Evolutionary conservation across 2,888 invertebrate species (phyloP).

Genomic region (Prosapia bicincta): DNA sequence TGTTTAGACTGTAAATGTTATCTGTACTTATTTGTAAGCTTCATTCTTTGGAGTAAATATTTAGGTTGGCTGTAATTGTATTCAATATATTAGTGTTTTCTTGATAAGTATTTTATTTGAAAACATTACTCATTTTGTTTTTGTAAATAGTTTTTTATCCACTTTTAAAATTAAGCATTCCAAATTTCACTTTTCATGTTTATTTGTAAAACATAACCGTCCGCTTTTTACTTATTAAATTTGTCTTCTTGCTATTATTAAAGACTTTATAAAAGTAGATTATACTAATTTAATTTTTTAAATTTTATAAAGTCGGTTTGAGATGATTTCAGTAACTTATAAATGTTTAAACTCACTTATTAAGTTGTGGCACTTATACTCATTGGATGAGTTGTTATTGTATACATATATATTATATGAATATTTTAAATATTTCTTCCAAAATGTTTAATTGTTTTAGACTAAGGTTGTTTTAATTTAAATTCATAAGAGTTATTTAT

Average conservation of each 20-base stretch:
- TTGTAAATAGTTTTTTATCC: neutral
- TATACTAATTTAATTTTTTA: neutral
- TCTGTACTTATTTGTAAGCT: neutral
- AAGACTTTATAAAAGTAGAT: conserved; percentile 5
- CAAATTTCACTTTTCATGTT: neutral
- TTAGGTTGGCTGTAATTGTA: neutral
- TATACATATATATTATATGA: neutral
- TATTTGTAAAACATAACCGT: conserved; percentile 11
- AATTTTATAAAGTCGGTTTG: neutral
- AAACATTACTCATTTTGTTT: neutral
- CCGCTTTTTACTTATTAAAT: conserved; percentile 17
- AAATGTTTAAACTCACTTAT: conserved; percentile 11
- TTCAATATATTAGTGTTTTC: neutral
- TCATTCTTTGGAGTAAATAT: neutral
- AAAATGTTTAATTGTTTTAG: neutral
- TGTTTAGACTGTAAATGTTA: conserved; percentile 19
- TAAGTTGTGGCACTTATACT: conserved; percentile 13
- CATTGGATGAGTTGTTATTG: conserved; percentile 3
- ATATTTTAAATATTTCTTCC: neutral
- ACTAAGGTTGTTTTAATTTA: no score
- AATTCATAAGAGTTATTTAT: no score
- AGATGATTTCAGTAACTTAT: neutral
- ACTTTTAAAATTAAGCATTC: conserved; percentile 9
- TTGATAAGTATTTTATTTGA: neutral
- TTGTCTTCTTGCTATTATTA: conserved; percentile 9